Base-by-base conservation (phyloP, 1,140 invertebrate genomes). In the Hesperophylax magnus region DNA sequence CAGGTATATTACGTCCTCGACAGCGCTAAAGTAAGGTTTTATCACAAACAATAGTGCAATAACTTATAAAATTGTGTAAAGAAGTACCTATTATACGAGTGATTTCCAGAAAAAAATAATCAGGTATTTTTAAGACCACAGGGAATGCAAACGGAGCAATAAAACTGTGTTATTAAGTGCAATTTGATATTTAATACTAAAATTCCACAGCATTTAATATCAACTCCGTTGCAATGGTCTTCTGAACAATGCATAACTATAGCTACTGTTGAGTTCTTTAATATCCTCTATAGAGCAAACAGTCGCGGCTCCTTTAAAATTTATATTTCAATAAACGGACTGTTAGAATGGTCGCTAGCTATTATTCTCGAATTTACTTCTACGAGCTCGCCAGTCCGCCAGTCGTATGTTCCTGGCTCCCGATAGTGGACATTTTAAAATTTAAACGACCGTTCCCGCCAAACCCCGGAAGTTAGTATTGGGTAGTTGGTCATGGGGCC, bases 351-450 rank as follows among this genome's bases (percentile, higher is more conserved):
- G 72, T 1, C 39, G 47, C 18, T 31, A 11, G 63, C 31, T 31
- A 34, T 39, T 31, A 67, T 67, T 75, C 52, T n/a, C 54, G 18
- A 18, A n/a, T 56, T 75, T 56, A 56, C 72, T 75, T 53, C 24
- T 54, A 47, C 53, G 22, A n/a, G n/a, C 54, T 24, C 3, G 17
- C 71, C 72, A 8, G 72, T 54, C 58, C 3, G 17, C 71, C 72
- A 8, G 72, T 54, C 58, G 31, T 65, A 61, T 34, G 58, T 77
- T 39, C 24, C 27, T 11, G 11, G 34, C 47, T n/a, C 39, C 77
- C 20, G 63, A 69, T 78, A 78, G 53, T 53, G 17, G 47, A 78
- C 53, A 69, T 78, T 78, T 78, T 61, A 78, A 78, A 78, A 69
- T 69, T 69, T 67, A 69, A 78, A 78, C 63, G 77, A 60, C 77